Conservation (phyloP, 2,113 vertebrate species). For the Periophthalmus modestus region DNA sequence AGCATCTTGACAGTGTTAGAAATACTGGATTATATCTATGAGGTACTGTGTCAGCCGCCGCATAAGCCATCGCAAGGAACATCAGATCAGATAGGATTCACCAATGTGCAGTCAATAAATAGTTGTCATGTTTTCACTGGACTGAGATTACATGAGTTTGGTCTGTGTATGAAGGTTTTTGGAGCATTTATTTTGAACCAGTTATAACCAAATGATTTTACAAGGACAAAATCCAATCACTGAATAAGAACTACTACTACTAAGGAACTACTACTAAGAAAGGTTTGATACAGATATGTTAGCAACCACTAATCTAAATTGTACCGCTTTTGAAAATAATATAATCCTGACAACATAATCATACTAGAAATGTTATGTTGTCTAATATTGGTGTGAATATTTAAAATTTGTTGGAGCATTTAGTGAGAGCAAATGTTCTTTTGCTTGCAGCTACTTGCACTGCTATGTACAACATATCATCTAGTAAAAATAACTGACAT, state of each 20-base stretch:
- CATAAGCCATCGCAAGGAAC: slow-evolving; percentile 1
- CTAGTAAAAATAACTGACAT: background rate
- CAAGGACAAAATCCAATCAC: background rate
- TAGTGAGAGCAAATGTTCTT: background rate
- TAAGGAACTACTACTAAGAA: background rate
- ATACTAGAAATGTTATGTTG: no score
- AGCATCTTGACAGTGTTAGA: slow-evolving; percentile 79
- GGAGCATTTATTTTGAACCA: background rate
- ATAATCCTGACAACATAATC: no score
- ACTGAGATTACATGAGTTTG: background rate
- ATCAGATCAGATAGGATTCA: background rate
- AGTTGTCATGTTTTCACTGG: background rate
- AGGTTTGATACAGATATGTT: background rate
- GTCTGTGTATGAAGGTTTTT: background rate
- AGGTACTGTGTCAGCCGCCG: slow-evolving; percentile 58
- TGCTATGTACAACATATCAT: background rate
- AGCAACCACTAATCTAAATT: background rate
- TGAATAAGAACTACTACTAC: background rate
- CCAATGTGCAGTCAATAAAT: background rate
- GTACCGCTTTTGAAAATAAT: no score
- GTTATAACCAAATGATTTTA: background rate
- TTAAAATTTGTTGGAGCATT: no score
- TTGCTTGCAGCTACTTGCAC: background rate
- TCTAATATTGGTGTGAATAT: no score
- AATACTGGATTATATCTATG: slow-evolving; percentile 78